Conservation (phyloP, 92 coral and sea anemone species). For the Virgularia gustaviana region DNA sequence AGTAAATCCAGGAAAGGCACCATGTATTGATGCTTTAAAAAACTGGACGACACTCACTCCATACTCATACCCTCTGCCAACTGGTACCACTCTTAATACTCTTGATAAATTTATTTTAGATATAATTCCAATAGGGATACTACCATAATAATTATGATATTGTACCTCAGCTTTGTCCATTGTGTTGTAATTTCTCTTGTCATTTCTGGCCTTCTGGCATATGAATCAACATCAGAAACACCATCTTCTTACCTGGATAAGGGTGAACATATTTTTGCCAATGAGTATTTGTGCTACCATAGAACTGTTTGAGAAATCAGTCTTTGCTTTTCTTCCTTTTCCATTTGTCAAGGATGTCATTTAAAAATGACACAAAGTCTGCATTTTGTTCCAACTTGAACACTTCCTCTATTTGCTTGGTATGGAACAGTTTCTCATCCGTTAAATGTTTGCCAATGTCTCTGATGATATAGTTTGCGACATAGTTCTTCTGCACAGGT, state of each 20-base stretch:
- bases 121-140: not conserved
- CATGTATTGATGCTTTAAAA: not conserved
- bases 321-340: slow-evolving; percentile 9
- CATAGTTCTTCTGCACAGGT: too few relatives aligned
- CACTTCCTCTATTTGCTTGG: not conserved
- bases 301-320: not conserved
- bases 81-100: not conserved
- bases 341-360: not conserved
- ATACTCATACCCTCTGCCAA: not conserved
- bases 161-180: not conserved
- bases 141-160: not conserved
- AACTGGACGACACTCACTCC: not conserved
- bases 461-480: too few relatives aligned
- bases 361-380: not conserved
- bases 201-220: not conserved
- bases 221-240: slow-evolving; percentile 3
- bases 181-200: not conserved
- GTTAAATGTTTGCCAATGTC: not conserved
- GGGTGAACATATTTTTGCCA: not conserved
- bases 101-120: not conserved
- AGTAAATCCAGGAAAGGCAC: not conserved
- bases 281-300: slow-evolving; percentile 8
- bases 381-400: not conserved
- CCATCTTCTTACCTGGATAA: not conserved
- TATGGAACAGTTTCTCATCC: slow-evolving; percentile 1